phyloP scores from a whole-genome alignment of 2,113 vertebrate species.

The Phoxinus phoxinus region DNA sequence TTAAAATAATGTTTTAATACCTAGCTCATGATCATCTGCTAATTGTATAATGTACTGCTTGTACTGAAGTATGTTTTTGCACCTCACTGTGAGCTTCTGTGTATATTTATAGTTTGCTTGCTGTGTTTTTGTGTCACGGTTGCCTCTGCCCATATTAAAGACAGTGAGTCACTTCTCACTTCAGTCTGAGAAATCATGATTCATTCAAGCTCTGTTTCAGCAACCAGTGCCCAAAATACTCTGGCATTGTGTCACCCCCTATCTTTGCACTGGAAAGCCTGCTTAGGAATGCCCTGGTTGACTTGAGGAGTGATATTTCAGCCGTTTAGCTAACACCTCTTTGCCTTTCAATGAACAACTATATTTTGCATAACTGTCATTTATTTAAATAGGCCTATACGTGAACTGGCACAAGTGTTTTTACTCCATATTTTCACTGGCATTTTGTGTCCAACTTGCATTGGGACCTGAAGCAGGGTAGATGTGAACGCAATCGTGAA shows the following conservation, averaged over 20 bases:
- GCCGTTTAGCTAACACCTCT: not conserved
- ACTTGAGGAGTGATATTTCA: not conserved
- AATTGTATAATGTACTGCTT: not conserved
- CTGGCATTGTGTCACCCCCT: constrained; percentile 3
- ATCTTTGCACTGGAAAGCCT: constrained; percentile 15
- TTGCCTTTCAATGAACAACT: not conserved
- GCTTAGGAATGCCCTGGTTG: constrained; percentile 31
- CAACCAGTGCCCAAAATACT: constrained; percentile 46
- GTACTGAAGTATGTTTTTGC: constrained; percentile 33
- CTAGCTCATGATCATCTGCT: constrained; percentile 11
- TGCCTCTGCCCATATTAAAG: constrained; percentile 39
- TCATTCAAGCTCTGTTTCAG: constrained; percentile 44
- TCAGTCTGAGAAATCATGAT: constrained; percentile 45
- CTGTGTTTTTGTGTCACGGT: constrained; percentile 46
- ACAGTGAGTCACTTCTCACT: constrained; percentile 51
- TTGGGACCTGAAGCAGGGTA: not conserved
- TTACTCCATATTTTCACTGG: not conserved
- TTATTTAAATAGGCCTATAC: not conserved
- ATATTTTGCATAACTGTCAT: not conserved
- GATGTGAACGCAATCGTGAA: constrained; percentile 24
- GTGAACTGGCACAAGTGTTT: not conserved
- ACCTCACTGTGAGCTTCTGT: constrained; percentile 7
- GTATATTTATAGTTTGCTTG: constrained; percentile 32
- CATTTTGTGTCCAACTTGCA: not conserved
- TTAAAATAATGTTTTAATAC: constrained; percentile 11